These are phyloP conservation scores for Lasioglossum zephyrum DNA, from an alignment of 2,888 invertebrate species.

Conservation along the genomic window DNA sequence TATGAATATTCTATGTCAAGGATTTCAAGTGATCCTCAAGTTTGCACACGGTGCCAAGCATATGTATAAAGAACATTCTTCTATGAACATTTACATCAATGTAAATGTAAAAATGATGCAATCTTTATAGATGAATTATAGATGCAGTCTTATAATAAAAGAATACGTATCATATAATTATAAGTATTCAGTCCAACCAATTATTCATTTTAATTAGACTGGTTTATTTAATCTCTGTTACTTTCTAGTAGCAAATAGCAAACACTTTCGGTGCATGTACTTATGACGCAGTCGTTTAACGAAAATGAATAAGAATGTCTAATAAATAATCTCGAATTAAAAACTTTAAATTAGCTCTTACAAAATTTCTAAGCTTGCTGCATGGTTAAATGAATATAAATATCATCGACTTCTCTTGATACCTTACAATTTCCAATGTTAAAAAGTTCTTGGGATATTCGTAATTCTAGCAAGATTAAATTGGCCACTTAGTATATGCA, in stretches of 20 bases:
- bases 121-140: too few species aligned
- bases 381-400: too few species aligned
- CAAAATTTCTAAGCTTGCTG: too few species aligned
- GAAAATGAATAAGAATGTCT: too few species aligned
- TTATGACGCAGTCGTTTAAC: too few species aligned
- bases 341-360: too few species aligned
- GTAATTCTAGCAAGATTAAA: neutral
- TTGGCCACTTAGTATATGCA: neutral
- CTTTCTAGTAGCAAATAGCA: neutral
- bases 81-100: neutral
- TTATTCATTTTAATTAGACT: neutral
- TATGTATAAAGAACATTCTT: neutral
- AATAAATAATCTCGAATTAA: too few species aligned
- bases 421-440: too few species aligned
- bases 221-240: neutral
- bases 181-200: neutral
- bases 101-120: neutral
- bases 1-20: slow-evolving; percentile 1
- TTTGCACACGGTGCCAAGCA: neutral
- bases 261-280: neutral
- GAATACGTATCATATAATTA: neutral
- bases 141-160: neutral
- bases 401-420: too few species aligned
- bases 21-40: neutral
- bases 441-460: neutral